Evolutionary conservation across 2,888 invertebrate species (phyloP), one percentile per base, ranked within the genome.

Genomic region (Epiperipatus broadwayi): DNA sequence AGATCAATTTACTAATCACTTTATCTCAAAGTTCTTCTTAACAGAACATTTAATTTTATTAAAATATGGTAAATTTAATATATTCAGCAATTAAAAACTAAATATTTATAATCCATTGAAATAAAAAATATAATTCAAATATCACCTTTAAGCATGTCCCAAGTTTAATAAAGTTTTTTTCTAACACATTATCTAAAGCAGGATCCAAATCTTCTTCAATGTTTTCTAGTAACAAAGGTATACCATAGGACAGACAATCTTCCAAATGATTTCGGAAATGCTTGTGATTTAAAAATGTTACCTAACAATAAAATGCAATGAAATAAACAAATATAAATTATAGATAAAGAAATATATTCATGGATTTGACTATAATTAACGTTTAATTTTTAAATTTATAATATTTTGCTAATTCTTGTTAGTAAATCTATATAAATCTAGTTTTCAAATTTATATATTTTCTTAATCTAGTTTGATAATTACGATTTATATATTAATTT

Each of bases 81-180:
- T 25, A 10, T 25, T 25, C 7, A 25, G 7, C 10, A 10, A 25
- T 25, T 25, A 7, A 25, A 10, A 25, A 25, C 7, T 8, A 25
- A 25, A 25, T 25, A 10, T 25, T 8, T 8, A n/a, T n/a, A n/a
- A n/a, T n/a, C n/a, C n/a, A n/a, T n/a, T n/a, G n/a, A n/a, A 4
- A 19, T 10, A 19, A 30, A 10, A 7, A 14, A 30, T 10, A 7
- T 30, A 18, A 7, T 35, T 7, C 18, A 25, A 27, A 8, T 4
- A 8, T 37, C 42, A 63, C 67, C 62, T 93, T 93, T 54, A 85
- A 83, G 46, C 89, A 89, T 7, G 84, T 80, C 35, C 93, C 93
- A 5, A 87, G 87, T 62, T 91, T 91, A 38, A 93, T 89, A 54
- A 91, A 93, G 60, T 93, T 93, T 58, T 89, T 93, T 56, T 93